phyloP scores from a whole-genome alignment of 1,140 invertebrate genomes.

The Heliconius nattereri region DNA sequence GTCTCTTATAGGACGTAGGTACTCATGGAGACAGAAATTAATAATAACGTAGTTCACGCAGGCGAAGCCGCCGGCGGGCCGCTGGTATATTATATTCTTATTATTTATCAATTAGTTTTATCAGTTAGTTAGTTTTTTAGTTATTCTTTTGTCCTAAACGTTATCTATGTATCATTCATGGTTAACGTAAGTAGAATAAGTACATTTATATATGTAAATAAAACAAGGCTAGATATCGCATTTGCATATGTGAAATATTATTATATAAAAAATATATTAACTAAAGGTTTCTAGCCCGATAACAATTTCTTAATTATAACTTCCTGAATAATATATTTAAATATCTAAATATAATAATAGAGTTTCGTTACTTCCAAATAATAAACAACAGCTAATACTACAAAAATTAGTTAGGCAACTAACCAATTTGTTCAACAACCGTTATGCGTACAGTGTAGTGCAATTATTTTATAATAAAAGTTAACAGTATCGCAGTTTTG shows the following conservation, averaged over 20 bases:
- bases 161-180: neutral
- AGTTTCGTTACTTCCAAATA: neutral
- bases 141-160: neutral
- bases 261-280: neutral
- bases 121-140: too few species aligned
- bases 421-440: slow-evolving; percentile 18
- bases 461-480: slow-evolving; percentile 19
- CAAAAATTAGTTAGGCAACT: slow-evolving; percentile 3
- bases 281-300: neutral
- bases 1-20: too few species aligned
- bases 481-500: slow-evolving; percentile 16
- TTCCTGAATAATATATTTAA: neutral
- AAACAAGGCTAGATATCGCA: neutral
- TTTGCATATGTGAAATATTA: slow-evolving; percentile 1
- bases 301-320: neutral
- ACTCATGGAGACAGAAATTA: too few species aligned
- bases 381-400: neutral
- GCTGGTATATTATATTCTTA: neutral
- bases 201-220: neutral
- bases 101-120: neutral
- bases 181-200: neutral
- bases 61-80: too few species aligned
- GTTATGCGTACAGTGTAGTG: slow-evolving; percentile 14
- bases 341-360: neutral
- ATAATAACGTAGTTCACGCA: too few species aligned